Evolutionary conservation across 2,797 vertebrate genomes (phyloP), one percentile per base, ranked within the genome.

Genomic region (Eulemur mongoz): DNA sequence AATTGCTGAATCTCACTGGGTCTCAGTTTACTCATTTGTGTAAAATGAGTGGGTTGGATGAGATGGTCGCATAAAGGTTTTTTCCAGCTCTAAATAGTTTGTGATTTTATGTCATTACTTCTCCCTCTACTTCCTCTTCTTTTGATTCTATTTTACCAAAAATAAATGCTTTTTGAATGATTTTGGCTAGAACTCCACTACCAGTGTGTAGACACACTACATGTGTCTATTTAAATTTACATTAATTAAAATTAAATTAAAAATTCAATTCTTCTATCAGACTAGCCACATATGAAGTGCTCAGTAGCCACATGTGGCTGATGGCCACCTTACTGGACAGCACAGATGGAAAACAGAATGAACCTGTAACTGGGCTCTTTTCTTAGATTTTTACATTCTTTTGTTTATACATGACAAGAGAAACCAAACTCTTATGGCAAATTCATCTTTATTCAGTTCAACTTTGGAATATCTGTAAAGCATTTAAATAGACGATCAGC

Each of bases 1-100:
- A 95, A 70, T 30, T 78, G 40, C 38, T 23, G 40, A 27, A 23
- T 52, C 30, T 91, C 59, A 69, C 48, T 48, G 63, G 54, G 30
- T 63, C 76, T 95, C 65, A 57, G 6, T 85, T 95, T 83, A 87
- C 50, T 94, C 67, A 93, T 82, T 70, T 91, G 63, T 84, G 78
- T 93, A 96, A 86, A 95, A 86, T 35, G 48, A 97, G 32, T 86
- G 79, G 61, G 70, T 73, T 89, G 82, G 32, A 92, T n/a, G 86
- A 94, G 23, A 84, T 78, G 50, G 32, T 48, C 45, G 93, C 30
- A 43, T 75, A 61, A 88, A 61, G 35, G 7, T 89, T 89, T 79
- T 67, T 91, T 38, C 52, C 70, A 92, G 84, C 35, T 93, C 40
- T 87, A 32, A 72, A 57, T 88, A 52, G 75, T 89, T 93, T 63